Conservation (phyloP, 2,113 vertebrate species). For the Taurulus bubalis region DNA sequence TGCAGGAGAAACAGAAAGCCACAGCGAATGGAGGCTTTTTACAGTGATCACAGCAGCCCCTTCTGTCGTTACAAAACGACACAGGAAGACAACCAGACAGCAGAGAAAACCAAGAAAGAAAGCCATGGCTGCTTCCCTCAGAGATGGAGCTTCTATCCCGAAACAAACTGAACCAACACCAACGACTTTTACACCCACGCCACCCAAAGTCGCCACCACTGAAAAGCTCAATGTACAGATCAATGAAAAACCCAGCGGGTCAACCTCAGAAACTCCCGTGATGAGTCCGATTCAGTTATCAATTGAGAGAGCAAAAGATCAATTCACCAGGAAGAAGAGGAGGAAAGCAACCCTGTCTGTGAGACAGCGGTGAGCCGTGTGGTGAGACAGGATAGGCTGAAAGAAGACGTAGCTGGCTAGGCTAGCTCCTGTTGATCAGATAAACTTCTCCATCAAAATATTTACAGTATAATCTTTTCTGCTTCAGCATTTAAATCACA, state of each 20-base stretch:
- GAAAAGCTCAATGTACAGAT: conserved; percentile 7
- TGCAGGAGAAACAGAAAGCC: conserved; percentile 13
- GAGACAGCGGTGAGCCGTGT: conserved; percentile 20
- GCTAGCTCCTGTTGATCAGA: conserved; percentile 12
- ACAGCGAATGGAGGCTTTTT: conserved; percentile 36
- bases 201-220: neutral
- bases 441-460: neutral
- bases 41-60: conserved; percentile 25
- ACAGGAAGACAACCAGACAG: conserved; percentile 36
- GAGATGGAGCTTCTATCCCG: neutral
- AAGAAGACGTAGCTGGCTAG: conserved; percentile 19
- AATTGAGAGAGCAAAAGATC: conserved; percentile 58
- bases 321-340: conserved; percentile 71
- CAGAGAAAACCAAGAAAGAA: conserved; percentile 54
- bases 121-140: neutral
- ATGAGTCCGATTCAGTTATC: conserved; percentile 64
- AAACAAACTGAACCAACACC: conserved; percentile 25
- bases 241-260: conserved; percentile 1
- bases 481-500: conserved; percentile 26
- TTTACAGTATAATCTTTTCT: conserved; percentile 19
- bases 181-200: conserved; percentile 31
- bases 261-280: conserved; percentile 26
- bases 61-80: conserved; percentile 19
- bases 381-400: neutral
- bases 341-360: conserved; percentile 49